Evolutionary conservation across 1,140 invertebrate genomes (phyloP).

Genomic region (Cydia amplana): DNA sequence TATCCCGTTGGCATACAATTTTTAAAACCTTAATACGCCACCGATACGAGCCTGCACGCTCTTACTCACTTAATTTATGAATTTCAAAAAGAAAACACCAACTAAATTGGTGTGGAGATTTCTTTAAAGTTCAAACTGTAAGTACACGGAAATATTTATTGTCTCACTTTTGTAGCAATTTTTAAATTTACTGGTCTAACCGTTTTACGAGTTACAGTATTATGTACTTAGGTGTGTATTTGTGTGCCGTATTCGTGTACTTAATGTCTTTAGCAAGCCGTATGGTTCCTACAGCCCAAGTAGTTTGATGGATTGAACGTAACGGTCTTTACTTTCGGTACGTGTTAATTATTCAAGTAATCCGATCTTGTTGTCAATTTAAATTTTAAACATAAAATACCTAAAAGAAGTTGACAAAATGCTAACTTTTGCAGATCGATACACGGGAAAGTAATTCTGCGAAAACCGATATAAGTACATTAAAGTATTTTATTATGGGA

Average conservation of each 20-base stretch:
- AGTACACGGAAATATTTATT: conserved; percentile 36
- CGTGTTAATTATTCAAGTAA: too few relatives aligned
- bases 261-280: too few relatives aligned
- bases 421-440: too few relatives aligned
- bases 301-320: too few relatives aligned
- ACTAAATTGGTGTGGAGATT: conserved; percentile 14
- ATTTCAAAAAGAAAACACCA: conserved; percentile 16
- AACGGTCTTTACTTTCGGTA: too few relatives aligned
- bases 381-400: too few relatives aligned
- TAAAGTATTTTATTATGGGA: background rate
- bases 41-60: conserved; percentile 41
- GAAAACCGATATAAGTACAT: background rate
- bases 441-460: background rate
- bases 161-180: conserved; percentile 23
- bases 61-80: conserved; percentile 59
- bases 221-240: background rate
- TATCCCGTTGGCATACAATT: background rate
- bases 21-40: conserved; percentile 32
- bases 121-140: conserved; percentile 16
- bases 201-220: background rate
- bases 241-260: background rate
- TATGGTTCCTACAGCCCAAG: too few relatives aligned
- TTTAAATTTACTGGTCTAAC: background rate
- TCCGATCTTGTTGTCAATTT: too few relatives aligned
- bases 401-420: too few relatives aligned